Evolutionary conservation across 1,140 invertebrate species (phyloP).

Genomic region (Mya arenaria): DNA sequence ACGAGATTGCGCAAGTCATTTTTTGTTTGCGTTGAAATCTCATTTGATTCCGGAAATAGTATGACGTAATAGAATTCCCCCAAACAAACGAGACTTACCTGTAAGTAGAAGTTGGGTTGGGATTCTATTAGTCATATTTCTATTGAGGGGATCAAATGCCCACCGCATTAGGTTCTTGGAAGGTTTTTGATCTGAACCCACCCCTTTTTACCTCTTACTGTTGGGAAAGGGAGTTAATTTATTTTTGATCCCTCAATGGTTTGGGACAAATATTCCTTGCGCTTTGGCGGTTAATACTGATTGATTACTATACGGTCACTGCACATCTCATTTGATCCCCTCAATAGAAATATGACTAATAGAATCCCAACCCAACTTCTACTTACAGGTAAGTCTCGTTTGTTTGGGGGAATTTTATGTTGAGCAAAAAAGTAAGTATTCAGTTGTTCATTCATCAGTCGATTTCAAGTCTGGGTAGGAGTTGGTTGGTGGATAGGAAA

Average conservation of each 20-base stretch:
- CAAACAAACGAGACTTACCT: constrained; percentile 28
- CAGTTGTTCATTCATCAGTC: too few species aligned
- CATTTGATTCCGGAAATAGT: constrained; percentile 2
- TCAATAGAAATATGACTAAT: background rate
- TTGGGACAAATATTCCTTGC: background rate
- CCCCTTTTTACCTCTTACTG: too few species aligned
- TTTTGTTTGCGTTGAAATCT: constrained; percentile 5
- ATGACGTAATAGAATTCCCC: constrained; percentile 30
- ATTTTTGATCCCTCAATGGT: background rate
- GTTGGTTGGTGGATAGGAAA: too few species aligned
- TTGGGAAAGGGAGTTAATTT: too few species aligned
- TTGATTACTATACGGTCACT: background rate
- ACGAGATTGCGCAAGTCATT: background rate
- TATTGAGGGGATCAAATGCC: constrained; percentile 34
- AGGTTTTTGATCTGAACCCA: background rate
- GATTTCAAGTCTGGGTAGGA: too few species aligned
- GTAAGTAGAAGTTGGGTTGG: background rate
- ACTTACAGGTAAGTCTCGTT: constrained; percentile 7
- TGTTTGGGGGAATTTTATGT: constrained; percentile 26
- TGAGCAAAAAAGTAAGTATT: too few species aligned
- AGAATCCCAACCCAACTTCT: background rate
- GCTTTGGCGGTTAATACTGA: background rate
- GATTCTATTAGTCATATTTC: too few species aligned
- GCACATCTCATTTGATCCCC: constrained; percentile 4
- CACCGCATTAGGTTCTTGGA: background rate